Percentiles rank a stretch among this genome's conserved stretches.
These are phyloP conservation scores for Resseliella maxima DNA, from an alignment of 2,888 invertebrate species.

Conservation along the genomic window DNA sequence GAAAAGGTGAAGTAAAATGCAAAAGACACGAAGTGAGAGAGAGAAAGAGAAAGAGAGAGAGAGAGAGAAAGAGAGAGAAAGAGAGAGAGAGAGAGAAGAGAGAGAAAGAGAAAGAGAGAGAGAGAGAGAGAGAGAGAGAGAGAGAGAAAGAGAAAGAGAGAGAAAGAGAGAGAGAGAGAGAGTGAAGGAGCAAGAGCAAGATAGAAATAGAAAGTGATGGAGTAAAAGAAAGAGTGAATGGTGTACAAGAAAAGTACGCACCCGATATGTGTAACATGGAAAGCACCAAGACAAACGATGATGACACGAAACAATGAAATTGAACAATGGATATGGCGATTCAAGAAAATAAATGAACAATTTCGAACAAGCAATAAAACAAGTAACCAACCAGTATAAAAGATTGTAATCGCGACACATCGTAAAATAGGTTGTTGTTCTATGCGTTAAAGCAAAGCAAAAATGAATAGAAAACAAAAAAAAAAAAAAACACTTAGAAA, in stretches of 20 bases:
- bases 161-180: not conserved
- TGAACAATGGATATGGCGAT: slow-evolving; percentile 39
- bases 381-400: not conserved
- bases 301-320: slow-evolving; percentile 24
- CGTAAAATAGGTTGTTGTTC: slow-evolving; percentile 31
- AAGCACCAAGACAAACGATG: not conserved
- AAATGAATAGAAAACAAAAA: too few species aligned
- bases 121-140: too few species aligned
- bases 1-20: too few species aligned
- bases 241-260: not conserved
- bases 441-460: too few species aligned
- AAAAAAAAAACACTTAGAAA: not conserved
- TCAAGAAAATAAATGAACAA: slow-evolving; percentile 46
- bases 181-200: too few species aligned
- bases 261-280: not conserved
- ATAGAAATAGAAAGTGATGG: too few species aligned
- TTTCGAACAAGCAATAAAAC: slow-evolving; percentile 53
- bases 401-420: slow-evolving; percentile 51
- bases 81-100: not conserved
- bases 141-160: too few species aligned
- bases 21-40: not conserved
- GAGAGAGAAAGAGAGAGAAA: too few species aligned
- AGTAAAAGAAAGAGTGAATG: not conserved
- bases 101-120: too few species aligned
- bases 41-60: too few species aligned